phyloP scores from a whole-genome alignment of 2,797 vertebrate genomes.

The Alfaro cultratus region DNA sequence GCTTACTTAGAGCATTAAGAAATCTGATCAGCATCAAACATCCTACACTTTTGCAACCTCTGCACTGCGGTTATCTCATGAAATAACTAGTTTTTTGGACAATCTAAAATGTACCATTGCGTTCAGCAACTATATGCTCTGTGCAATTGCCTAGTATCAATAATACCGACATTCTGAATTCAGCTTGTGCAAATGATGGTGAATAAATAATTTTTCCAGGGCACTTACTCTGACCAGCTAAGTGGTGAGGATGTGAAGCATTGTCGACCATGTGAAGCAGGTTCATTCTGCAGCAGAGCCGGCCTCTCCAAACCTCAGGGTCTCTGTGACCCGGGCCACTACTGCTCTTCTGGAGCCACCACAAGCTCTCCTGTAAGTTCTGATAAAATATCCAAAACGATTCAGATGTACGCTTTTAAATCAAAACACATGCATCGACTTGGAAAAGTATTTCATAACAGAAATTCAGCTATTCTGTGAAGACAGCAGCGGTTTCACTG shows the following conservation, averaged over 20 bases:
- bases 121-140: background rate
- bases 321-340: conserved; percentile 84
- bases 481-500: background rate
- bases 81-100: background rate
- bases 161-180: background rate
- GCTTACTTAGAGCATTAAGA: background rate
- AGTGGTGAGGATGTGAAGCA: conserved; percentile 72
- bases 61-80: background rate
- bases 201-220: conserved; percentile 72
- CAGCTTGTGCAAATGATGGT: background rate
- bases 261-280: conserved; percentile 85
- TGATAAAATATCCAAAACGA: background rate
- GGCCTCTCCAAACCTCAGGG: conserved; percentile 86
- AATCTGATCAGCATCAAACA: background rate
- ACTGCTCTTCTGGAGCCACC: conserved; percentile 84
- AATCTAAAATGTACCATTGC: background rate
- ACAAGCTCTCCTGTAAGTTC: conserved; percentile 84
- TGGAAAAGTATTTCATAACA: background rate
- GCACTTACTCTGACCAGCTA: conserved; percentile 78
- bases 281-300: conserved; percentile 83
- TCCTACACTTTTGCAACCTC: background rate
- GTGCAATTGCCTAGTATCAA: background rate
- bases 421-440: background rate
- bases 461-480: background rate
- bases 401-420: background rate